Percentiles rank a stretch among this genome's conserved stretches.
Conservation (phyloP, 2,888 invertebrate species). For the Halictus quadricinctus region DNA sequence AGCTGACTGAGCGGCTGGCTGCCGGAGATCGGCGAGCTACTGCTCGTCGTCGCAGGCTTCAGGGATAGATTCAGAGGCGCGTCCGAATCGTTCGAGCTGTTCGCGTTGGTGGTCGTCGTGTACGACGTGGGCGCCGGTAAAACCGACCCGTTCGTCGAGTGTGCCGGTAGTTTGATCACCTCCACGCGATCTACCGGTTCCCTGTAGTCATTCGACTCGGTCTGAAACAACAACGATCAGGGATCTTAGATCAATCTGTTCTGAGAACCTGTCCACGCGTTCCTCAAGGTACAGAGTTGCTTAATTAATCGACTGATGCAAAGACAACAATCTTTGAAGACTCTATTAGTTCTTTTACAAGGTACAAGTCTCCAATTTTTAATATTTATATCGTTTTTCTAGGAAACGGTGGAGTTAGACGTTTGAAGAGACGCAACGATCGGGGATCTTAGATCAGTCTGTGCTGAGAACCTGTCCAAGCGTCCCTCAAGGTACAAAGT, state of each 20-base stretch:
- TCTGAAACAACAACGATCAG: slow-evolving; percentile 60
- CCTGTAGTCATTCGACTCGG: slow-evolving; percentile 77
- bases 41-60: slow-evolving; percentile 85
- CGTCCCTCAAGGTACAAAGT: neutral
- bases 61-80: slow-evolving; percentile 92
- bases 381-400: too few species aligned
- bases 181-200: slow-evolving; percentile 88
- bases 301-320: neutral
- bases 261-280: neutral
- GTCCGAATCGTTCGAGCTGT: slow-evolving; percentile 86
- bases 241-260: neutral
- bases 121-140: slow-evolving; percentile 83
- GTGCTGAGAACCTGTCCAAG: neutral
- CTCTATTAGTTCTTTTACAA: too few species aligned
- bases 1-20: slow-evolving; percentile 81
- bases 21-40: slow-evolving; percentile 76
- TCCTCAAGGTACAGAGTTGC: neutral
- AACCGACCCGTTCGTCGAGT: slow-evolving; percentile 81
- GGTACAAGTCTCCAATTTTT: too few species aligned
- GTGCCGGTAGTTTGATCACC: slow-evolving; percentile 90
- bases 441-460: neutral
- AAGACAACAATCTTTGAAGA: neutral
- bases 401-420: too few species aligned
- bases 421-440: neutral
- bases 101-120: slow-evolving; percentile 82